Evolutionary conservation across 2,888 invertebrate genomes (phyloP), one percentile per base, ranked within the genome.

Genomic region (Zaprionus lineosus): DNA sequence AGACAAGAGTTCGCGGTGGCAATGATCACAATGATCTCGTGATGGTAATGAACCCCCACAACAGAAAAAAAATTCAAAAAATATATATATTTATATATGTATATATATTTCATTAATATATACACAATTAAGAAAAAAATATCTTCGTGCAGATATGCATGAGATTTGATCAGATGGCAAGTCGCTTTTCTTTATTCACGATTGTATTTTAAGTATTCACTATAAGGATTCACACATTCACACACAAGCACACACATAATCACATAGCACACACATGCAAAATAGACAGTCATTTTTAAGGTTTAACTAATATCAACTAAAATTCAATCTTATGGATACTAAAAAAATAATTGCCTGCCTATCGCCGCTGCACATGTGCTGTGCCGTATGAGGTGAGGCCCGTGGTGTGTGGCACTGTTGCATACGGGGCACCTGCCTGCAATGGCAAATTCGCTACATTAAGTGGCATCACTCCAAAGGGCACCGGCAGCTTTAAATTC

Each of bases 341-440:
- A 7, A 4, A 2, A 24, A 8, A 24, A 24, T 24, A n/a, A 21
- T n/a, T 24, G 8, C 2, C 6, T 2, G 24, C 8, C 53, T 53
- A 86, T 36, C 83, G 84, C 21, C 87, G 73, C 51, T 87, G 88
- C 19, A 87, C 70, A 61, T 87, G 77, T 15, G 67, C 56, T 3
- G 88, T 88, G 3, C 89, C 88, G 4, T 88, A 88, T 1, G 89
- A 88, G 11, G 86, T 88, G 11, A 88, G 73, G 1, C 70, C 76
- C 6, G 78, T 79, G 34, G 86, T 85, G 15, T 60, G 72, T 1
- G 78, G 84, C 58, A 87, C 59, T n/a, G 82, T 61, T 16, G 76
- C 70, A 29, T 86, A 88, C 3, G 89, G 76, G 0, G 88, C 75
- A n/a, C 89, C 88, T 0, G 81, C 75, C 41, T 88, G 88, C 37